Evolutionary conservation across 2,888 invertebrate species (phyloP).

Genomic region (Agriotes lineatus): DNA sequence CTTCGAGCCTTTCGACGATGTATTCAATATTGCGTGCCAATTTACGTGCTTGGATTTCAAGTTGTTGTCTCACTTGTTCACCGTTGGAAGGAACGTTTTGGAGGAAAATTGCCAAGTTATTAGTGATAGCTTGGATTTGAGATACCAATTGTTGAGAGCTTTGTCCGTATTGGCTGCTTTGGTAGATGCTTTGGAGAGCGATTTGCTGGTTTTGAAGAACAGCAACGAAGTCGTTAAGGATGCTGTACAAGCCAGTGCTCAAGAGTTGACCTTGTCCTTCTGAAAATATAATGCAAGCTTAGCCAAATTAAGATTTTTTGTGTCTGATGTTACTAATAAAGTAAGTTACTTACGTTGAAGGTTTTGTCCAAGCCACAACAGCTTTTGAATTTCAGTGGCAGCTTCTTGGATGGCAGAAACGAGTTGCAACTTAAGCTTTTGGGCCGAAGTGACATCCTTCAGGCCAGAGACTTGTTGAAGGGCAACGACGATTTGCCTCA

Average conservation of each 20-base stretch:
- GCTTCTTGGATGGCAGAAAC: slow-evolving; percentile 15
- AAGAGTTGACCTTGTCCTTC: slow-evolving; percentile 1
- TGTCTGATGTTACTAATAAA: too few species aligned
- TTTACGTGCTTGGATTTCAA: slow-evolving; percentile 20
- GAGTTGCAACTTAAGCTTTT: background rate
- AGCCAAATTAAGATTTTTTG: too few species aligned
- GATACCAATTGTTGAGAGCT: slow-evolving; percentile 7
- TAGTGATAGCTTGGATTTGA: slow-evolving; percentile 33
- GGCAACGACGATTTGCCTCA: slow-evolving; percentile 13
- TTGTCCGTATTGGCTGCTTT: slow-evolving; percentile 16
- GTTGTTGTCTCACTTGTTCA: slow-evolving; percentile 7
- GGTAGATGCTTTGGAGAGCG: slow-evolving; percentile 31
- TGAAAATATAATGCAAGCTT: too few species aligned
- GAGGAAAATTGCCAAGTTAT: slow-evolving; percentile 26
- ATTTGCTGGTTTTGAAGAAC: slow-evolving; percentile 26
- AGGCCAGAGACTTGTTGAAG: background rate
- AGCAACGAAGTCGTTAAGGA: slow-evolving; percentile 27
- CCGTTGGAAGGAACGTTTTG: slow-evolving; percentile 23
- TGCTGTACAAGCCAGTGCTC: background rate
- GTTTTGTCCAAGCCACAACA: slow-evolving; percentile 13
- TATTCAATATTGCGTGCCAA: background rate
- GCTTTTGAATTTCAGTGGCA: slow-evolving; percentile 22
- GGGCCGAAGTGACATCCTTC: background rate
- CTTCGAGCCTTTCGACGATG: slow-evolving; percentile 16
- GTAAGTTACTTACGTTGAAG: background rate